Percentiles rank a stretch among this genome's conserved stretches.
phyloP scores from a whole-genome alignment of 2,888 invertebrate species.

The Agrotis segetum region DNA sequence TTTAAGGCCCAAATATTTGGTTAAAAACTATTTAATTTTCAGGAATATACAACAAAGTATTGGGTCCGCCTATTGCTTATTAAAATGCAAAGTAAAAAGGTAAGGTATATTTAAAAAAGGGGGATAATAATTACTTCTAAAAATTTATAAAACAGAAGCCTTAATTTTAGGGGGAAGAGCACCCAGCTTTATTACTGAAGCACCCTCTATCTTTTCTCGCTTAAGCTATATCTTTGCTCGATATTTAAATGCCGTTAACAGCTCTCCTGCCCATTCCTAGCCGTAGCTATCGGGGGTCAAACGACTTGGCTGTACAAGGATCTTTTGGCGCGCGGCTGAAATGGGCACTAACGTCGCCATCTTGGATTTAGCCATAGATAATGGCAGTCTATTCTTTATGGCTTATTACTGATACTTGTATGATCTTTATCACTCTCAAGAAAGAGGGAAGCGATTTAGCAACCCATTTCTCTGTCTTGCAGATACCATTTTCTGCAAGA shows the following conservation, averaged over 20 bases:
- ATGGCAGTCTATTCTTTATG: not conserved
- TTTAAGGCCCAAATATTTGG: slow-evolving; percentile 39
- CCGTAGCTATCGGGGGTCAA: slow-evolving; percentile 28
- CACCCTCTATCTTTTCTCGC: slow-evolving; percentile 72
- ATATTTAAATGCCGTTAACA: slow-evolving; percentile 62
- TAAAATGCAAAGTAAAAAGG: slow-evolving; percentile 54
- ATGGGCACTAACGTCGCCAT: not conserved
- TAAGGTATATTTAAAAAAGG: slow-evolving; percentile 49
- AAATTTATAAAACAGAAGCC: slow-evolving; percentile 78
- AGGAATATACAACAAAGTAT: slow-evolving; percentile 28
- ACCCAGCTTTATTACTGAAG: slow-evolving; percentile 81
- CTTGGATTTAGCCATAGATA: not conserved
- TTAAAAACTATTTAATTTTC: slow-evolving; percentile 1
- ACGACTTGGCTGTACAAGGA: slow-evolving; percentile 11
- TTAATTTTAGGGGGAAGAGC: slow-evolving; percentile 73
- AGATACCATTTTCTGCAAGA: too few species aligned
- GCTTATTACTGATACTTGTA: too few species aligned
- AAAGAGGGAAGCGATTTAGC: too few species aligned
- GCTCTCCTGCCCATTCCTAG: slow-evolving; percentile 18
- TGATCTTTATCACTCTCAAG: too few species aligned
- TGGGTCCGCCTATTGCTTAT: slow-evolving; percentile 49
- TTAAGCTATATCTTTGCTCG: slow-evolving; percentile 65
- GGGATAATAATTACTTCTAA: slow-evolving; percentile 62
- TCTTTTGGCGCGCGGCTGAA: not conserved
- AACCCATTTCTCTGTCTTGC: too few species aligned